These are phyloP conservation scores for Noctilio leporinus DNA, from an alignment of 2,113 vertebrate species.

Conservation along the genomic window DNA sequence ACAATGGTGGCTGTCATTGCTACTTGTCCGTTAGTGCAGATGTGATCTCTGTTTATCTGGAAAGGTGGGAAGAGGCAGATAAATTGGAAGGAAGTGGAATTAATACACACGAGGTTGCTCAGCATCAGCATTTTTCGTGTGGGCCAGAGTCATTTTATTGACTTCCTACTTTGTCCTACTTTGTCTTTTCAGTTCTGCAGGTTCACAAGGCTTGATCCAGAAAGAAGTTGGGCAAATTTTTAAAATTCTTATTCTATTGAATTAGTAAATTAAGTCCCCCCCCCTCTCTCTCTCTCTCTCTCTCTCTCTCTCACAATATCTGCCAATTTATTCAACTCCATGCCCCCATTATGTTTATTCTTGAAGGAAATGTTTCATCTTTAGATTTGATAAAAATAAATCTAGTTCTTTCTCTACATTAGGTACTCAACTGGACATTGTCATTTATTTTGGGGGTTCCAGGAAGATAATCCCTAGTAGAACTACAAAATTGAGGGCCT, in stretches of 20 bases:
- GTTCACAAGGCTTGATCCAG: not conserved
- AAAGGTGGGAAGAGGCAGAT: not conserved
- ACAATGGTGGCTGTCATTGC: not conserved
- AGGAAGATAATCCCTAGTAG: not conserved
- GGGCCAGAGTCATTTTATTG: not conserved
- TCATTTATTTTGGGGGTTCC: slow-evolving; percentile 12
- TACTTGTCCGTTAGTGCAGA: not conserved
- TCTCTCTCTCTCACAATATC: not conserved
- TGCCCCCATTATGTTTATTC: not conserved
- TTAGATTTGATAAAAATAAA: slow-evolving; percentile 37
- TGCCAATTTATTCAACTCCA: not conserved
- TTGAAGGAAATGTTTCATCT: slow-evolving; percentile 11
- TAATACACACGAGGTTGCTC: not conserved
- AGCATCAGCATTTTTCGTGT: not conserved
- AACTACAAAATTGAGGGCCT: not conserved
- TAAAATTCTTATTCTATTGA: not conserved
- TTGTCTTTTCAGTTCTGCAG: not conserved
- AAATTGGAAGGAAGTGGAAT: not conserved
- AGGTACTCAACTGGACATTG: not conserved
- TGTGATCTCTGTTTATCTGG: not conserved
- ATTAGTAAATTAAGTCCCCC: not conserved
- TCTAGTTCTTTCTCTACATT: not conserved
- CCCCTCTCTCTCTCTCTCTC: not conserved
- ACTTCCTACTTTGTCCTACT: no score
- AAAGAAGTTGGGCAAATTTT: not conserved